These are phyloP conservation scores for Gryllus bimaculatus DNA, from an alignment of 1,140 invertebrate species.

Conservation along the genomic window DNA sequence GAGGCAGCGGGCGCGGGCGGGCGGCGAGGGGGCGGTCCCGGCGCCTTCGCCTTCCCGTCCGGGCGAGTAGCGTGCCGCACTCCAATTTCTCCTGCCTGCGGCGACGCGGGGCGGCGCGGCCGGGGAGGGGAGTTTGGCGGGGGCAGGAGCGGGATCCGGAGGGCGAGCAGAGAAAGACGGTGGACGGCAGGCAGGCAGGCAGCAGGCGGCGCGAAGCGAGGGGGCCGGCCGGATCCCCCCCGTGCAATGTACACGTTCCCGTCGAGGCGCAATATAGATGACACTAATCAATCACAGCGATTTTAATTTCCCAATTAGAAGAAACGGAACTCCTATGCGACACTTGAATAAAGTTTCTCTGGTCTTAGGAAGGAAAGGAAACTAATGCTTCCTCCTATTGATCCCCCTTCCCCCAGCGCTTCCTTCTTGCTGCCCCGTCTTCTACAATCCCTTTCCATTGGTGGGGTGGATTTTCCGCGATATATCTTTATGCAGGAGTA, in stretches of 20 bases:
- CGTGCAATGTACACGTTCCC: neutral
- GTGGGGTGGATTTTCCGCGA: neutral
- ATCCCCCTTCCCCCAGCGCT: neutral
- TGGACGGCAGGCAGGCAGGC: neutral
- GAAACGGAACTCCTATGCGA: neutral
- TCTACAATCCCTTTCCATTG: neutral
- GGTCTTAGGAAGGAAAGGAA: neutral
- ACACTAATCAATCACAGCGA: neutral
- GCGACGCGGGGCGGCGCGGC: too few relatives aligned
- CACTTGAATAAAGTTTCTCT: constrained; percentile 1
- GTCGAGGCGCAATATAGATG: neutral
- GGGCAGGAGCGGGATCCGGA: too few relatives aligned
- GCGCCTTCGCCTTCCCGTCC: too few relatives aligned
- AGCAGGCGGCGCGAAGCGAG: neutral
- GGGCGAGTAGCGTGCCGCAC: neutral
- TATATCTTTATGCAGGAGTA: neutral
- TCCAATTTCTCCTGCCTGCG: neutral
- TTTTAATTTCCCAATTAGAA: constrained; percentile 2
- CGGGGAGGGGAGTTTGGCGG: neutral
- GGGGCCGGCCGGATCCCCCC: neutral
- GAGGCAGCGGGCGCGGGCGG: too few relatives aligned
- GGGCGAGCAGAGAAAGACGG: neutral
- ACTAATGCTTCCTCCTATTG: neutral
- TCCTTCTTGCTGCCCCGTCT: neutral
- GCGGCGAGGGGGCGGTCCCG: too few relatives aligned